Percentiles rank a stretch among this genome's conserved stretches.
phyloP scores from a whole-genome alignment of 1,140 invertebrate species.

The Drepana arcuata region DNA sequence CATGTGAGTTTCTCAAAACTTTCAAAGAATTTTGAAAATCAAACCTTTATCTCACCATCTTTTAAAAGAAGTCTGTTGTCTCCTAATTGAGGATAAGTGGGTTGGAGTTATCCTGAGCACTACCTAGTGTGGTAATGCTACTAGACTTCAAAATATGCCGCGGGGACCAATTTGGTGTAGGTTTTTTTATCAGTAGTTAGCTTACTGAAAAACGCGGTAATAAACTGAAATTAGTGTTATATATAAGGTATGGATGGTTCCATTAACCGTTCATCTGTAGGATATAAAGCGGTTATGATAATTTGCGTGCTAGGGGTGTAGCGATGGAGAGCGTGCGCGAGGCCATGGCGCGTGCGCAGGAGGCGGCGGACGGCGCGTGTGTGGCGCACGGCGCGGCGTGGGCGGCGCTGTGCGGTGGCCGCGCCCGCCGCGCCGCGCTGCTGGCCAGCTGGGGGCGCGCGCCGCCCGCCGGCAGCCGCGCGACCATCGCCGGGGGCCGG shows the following conservation, averaged over 20 bases:
- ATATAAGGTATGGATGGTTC: too few species aligned
- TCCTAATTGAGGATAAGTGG: too few species aligned
- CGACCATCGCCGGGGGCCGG: not conserved
- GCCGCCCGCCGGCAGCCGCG: conserved; percentile 35
- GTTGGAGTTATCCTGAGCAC: too few species aligned
- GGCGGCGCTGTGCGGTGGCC: conserved; percentile 76
- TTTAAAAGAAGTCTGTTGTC: too few species aligned
- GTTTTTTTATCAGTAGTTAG: too few species aligned
- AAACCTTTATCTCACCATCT: too few species aligned
- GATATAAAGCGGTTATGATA: not conserved
- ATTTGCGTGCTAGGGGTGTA: conserved; percentile 74
- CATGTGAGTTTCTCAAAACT: conserved; percentile 72
- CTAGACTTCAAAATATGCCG: too few species aligned
- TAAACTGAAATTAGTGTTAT: too few species aligned
- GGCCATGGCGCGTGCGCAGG: conserved; percentile 89
- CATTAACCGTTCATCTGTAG: too few species aligned
- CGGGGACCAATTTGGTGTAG: too few species aligned
- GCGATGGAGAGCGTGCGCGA: conserved; percentile 86
- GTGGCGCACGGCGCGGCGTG: conserved; percentile 89
- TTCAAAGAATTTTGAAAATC: not conserved
- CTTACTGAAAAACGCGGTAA: too few species aligned
- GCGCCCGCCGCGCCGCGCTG: conserved; percentile 35
- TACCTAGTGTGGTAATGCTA: too few species aligned
- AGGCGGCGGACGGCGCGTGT: conserved; percentile 87
- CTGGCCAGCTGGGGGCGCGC: conserved; percentile 19